Conservation (phyloP, 2,797 vertebrate genomes). For the Poecilia picta region DNA sequence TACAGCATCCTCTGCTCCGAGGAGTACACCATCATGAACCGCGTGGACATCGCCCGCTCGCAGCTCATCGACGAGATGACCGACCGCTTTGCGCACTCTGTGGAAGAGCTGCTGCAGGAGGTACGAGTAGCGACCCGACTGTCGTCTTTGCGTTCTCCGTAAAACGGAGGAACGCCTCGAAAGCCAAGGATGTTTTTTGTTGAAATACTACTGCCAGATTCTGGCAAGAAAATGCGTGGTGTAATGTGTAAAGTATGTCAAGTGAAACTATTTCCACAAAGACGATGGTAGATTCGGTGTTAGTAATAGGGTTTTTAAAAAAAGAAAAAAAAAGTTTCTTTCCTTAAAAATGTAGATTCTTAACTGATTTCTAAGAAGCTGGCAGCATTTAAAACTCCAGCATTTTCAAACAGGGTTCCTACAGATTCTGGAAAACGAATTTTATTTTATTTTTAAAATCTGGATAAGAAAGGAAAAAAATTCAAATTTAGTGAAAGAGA, state of each 20-base stretch:
- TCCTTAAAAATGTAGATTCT: background rate
- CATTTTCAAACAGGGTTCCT: background rate
- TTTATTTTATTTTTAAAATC: background rate
- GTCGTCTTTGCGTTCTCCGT: background rate
- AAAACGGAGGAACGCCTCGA: background rate
- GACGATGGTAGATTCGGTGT: background rate
- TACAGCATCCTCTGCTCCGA: constrained; percentile 99
- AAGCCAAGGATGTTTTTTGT: background rate
- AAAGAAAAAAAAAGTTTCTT: background rate
- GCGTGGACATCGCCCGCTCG: constrained; percentile 96
- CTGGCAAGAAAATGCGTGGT: background rate
- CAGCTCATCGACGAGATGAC: constrained; percentile 98
- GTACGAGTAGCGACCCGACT: constrained; percentile 59
- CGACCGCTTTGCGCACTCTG: constrained; percentile 93
- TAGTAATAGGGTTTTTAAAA: background rate
- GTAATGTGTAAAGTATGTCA: background rate
- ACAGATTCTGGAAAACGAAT: background rate
- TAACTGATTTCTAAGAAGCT: background rate
- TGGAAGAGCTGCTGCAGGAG: constrained; percentile 97
- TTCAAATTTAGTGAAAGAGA: background rate
- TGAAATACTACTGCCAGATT: background rate
- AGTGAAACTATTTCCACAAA: background rate
- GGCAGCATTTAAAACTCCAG: background rate
- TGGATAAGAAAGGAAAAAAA: background rate
- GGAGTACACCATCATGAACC: constrained; percentile 99